These are phyloP conservation scores for Megalopta genalis DNA, from an alignment of 1,140 invertebrate genomes.

Conservation along the genomic window DNA sequence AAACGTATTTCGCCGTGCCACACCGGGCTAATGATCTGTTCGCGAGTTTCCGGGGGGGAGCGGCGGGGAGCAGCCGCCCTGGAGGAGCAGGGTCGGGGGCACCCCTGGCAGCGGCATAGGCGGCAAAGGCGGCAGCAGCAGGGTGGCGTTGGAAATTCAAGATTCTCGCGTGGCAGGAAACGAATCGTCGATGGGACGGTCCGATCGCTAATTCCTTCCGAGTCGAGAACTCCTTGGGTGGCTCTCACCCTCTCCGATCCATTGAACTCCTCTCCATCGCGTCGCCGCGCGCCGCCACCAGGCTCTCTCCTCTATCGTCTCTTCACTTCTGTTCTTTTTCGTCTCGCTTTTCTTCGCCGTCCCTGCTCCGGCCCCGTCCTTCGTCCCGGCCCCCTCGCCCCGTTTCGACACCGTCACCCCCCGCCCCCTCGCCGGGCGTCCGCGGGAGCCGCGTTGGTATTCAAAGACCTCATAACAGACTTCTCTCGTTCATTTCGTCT, in stretches of 20 bases:
- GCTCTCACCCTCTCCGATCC: slow-evolving; percentile 45
- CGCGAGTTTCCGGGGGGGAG: no score
- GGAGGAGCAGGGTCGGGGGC: background rate
- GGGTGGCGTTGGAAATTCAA: slow-evolving; percentile 34
- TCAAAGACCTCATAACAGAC: slow-evolving; percentile 68
- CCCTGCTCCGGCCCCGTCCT: slow-evolving; percentile 6
- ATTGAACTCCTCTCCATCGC: slow-evolving; percentile 51
- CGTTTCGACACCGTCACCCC: background rate
- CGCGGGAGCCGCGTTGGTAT: slow-evolving; percentile 51
- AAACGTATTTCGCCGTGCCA: slow-evolving; percentile 24
- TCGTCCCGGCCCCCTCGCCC: slow-evolving; percentile 14
- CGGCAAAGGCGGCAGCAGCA: no score
- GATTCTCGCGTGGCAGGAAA: slow-evolving; percentile 59
- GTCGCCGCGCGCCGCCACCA: background rate
- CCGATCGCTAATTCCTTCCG: slow-evolving; percentile 65
- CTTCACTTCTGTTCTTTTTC: slow-evolving; percentile 55
- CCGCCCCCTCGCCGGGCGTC: no score
- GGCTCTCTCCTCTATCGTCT: slow-evolving; percentile 9
- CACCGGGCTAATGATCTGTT: slow-evolving; percentile 43
- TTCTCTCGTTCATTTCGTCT: slow-evolving; percentile 59
- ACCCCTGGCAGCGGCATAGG: no score
- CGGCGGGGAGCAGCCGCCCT: no score
- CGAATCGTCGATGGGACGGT: slow-evolving; percentile 58
- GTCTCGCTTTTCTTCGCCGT: slow-evolving; percentile 49
- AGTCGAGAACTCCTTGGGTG: slow-evolving; percentile 49